Conservation (phyloP, 2,888 invertebrate species). For the Oxyteleia sp. region DNA sequence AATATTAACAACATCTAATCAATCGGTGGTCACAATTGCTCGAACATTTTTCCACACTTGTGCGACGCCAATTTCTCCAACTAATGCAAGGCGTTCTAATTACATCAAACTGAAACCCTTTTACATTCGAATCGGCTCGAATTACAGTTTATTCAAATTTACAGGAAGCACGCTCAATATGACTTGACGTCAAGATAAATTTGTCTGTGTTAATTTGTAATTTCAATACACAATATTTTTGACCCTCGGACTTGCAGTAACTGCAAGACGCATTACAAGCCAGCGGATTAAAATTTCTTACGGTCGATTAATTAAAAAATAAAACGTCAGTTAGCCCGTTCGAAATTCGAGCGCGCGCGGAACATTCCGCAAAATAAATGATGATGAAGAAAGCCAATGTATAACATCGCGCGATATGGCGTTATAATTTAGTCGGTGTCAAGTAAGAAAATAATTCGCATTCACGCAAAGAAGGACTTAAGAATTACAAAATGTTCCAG, state of each 20-base stretch:
- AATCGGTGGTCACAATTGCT: no score
- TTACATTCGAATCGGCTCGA: no score
- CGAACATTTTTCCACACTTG: no score
- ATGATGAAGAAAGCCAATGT: slow-evolving; percentile 17
- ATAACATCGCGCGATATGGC: slow-evolving; percentile 20
- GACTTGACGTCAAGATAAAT: not conserved
- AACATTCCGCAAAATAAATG: slow-evolving; percentile 2
- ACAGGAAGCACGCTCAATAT: not conserved
- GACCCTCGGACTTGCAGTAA: not conserved
- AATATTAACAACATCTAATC: no score
- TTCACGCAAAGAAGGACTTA: slow-evolving; percentile 52
- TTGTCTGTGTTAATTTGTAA: not conserved
- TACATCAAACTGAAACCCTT: no score
- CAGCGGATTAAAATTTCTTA: not conserved
- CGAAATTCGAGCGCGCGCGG: not conserved
- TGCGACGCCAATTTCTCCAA: no score
- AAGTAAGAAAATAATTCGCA: slow-evolving; percentile 41
- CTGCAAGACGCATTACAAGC: not conserved
- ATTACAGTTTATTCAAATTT: not conserved
- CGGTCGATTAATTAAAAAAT: slow-evolving; percentile 8
- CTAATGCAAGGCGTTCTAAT: no score
- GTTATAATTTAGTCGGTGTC: slow-evolving; percentile 47
- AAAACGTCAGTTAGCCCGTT: not conserved
- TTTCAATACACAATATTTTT: not conserved
- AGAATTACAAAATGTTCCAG: slow-evolving; percentile 62